Base-by-base conservation (phyloP, 2,888 invertebrate genomes). In the Chamaedrilus cognettii region DNA sequence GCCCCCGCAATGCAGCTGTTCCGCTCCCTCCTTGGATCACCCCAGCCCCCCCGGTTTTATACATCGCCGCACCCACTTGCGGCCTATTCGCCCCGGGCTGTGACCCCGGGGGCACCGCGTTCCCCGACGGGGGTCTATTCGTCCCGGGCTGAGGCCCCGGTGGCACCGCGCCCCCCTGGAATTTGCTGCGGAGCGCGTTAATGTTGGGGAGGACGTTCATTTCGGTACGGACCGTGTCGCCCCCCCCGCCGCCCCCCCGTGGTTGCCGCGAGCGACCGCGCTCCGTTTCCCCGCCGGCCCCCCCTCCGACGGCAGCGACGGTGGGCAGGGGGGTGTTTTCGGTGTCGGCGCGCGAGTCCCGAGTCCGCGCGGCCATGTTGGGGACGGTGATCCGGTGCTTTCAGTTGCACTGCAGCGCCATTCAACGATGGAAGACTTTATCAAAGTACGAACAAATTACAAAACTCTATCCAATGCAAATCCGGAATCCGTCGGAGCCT, bases 191-290 rank as follows among this genome's bases (percentile, higher is more conserved):
- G 15, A 67, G 34, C 50, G 28, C 28, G 31, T 35, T 63, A 30
- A 67, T 63, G 23, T 67, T 58, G 7, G 67, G 67, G 57, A 67
- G 60, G 23, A 23, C 11, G 60, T 60, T 30, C 7, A 28, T 28
- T 2, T 60, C 60, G 28, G 28, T 34, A 28, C 32, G 30, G 30
- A 31, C 23, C 23, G 5, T 3, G 15, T 2, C 33, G 26, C 28
- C 23, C 23, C 42, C 60, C 26, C 34, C 26, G n/a, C 30, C 42
- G 0, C 35, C 7, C 34, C 26, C 4, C 30, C 60, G n/a, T 30
- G 42, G 11, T 26, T 60, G 60, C 7, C 60, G 60, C n/a, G 60
- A 42, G 7, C 42, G 42, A 42, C 42, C 42, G 7, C 42, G 42
- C 19, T 42, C 42, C 42, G n/a, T n/a, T n/a, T n/a, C n/a, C n/a